Percentiles rank a stretch among this genome's conserved stretches.
These are phyloP conservation scores for Coelopa frigida DNA, from an alignment of 1,140 invertebrate species.

Conservation along the genomic window DNA sequence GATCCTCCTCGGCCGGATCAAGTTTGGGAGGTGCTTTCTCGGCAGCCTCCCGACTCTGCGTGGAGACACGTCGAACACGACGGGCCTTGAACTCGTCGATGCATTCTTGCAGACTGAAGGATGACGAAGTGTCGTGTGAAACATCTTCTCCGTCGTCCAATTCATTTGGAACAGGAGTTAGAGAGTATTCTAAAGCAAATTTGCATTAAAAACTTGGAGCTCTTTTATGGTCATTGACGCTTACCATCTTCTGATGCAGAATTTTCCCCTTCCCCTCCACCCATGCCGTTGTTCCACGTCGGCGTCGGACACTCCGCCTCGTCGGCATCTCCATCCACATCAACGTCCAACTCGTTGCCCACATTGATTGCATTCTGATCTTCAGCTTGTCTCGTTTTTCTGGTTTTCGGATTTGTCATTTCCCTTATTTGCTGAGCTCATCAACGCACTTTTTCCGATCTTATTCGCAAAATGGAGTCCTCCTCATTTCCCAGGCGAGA, in stretches of 20 bases:
- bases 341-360: too few relatives aligned
- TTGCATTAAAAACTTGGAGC: not conserved
- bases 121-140: conserved; percentile 29
- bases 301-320: too few relatives aligned
- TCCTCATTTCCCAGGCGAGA: too few relatives aligned
- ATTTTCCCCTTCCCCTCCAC: too few relatives aligned
- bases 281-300: too few relatives aligned
- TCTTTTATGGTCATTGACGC: not conserved
- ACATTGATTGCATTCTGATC: too few relatives aligned
- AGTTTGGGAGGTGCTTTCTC: not conserved
- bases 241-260: not conserved
- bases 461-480: too few relatives aligned
- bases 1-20: conserved; percentile 21
- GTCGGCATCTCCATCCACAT: too few relatives aligned
- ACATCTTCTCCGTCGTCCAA: conserved; percentile 18
- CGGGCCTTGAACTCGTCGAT: conserved; percentile 40
- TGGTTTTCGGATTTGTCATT: too few relatives aligned
- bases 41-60: conserved; percentile 29
- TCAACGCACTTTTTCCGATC: too few relatives aligned
- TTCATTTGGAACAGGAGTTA: conserved; percentile 8
- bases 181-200: not conserved
- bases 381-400: too few relatives aligned
- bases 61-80: conserved; percentile 28
- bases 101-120: conserved; percentile 39
- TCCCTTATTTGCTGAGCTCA: too few relatives aligned